phyloP scores from a whole-genome alignment of 2,113 vertebrate species.

The Oxygymnocypris stewartii region DNA sequence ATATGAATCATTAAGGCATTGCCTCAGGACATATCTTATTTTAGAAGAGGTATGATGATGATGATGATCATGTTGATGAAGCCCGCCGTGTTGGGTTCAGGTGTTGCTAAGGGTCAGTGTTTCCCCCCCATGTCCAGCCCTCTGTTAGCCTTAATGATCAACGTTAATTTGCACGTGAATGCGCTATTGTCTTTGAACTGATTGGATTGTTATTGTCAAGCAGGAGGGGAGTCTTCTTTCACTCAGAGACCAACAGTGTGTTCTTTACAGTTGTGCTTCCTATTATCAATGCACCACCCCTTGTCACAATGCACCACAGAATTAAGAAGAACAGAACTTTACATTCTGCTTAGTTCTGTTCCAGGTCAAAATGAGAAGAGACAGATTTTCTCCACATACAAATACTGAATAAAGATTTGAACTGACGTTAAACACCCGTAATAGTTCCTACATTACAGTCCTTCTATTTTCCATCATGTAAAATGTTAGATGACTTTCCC shows the following conservation, averaged over 20 bases:
- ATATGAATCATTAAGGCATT: conserved; percentile 21
- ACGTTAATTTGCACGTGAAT: conserved; percentile 75
- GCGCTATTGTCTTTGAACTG: conserved; percentile 66
- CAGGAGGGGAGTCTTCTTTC: conserved; percentile 60
- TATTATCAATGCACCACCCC: conserved; percentile 68
- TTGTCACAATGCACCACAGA: too few relatives aligned
- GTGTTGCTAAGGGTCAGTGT: conserved; percentile 40
- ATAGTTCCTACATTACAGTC: background rate
- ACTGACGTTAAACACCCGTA: background rate
- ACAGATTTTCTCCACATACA: background rate
- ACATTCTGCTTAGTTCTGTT: background rate
- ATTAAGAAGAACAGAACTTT: too few relatives aligned
- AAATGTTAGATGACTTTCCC: background rate
- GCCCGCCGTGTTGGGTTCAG: conserved; percentile 35
- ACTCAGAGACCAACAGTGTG: conserved; percentile 68
- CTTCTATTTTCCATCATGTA: background rate
- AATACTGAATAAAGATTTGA: background rate
- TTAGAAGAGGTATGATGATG: conserved; percentile 7
- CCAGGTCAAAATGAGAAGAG: background rate
- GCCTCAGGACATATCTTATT: conserved; percentile 28
- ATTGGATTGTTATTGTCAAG: conserved; percentile 76
- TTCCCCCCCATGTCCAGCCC: conserved; percentile 30
- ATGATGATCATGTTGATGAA: conserved; percentile 21
- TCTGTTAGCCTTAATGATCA: conserved; percentile 45
- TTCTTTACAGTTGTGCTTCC: conserved; percentile 70